Percentiles rank a stretch among this genome's conserved stretches.
phyloP scores from a whole-genome alignment of 2,113 vertebrate species.

The Vicugna pacos region DNA sequence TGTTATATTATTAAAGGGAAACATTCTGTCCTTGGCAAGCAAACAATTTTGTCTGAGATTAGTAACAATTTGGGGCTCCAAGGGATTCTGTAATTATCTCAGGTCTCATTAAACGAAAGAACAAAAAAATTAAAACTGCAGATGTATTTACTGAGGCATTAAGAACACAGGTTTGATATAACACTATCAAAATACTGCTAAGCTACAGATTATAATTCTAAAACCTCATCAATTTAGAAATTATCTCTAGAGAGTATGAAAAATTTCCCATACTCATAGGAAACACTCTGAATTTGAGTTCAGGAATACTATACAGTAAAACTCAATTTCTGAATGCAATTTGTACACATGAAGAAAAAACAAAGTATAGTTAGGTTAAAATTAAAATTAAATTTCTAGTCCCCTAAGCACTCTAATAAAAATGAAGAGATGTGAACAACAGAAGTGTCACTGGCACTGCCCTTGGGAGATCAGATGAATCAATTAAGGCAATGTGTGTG shows the following conservation, averaged over 20 bases:
- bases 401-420: slow-evolving; percentile 17
- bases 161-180: neutral
- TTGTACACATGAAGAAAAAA: neutral
- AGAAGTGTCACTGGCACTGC: neutral
- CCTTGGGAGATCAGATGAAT: neutral
- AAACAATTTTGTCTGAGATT: slow-evolving; percentile 8
- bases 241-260: neutral
- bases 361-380: neutral
- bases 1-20: slow-evolving; percentile 42
- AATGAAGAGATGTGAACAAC: neutral
- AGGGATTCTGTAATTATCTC: slow-evolving; percentile 37
- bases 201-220: slow-evolving; percentile 34
- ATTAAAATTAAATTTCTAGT: neutral
- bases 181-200: slow-evolving; percentile 39
- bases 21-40: slow-evolving; percentile 22
- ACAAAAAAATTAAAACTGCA: slow-evolving; percentile 44
- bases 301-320: neutral
- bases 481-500: neutral
- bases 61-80: neutral
- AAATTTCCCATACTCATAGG: neutral
- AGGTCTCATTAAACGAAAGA: slow-evolving; percentile 45
- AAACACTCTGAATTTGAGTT: neutral
- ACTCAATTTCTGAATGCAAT: neutral
- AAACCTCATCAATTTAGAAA: neutral
- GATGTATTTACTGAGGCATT: slow-evolving; percentile 6